Evolutionary conservation across 1,140 invertebrate species (phyloP).

Genomic region (Tyrophagus putrescentiae): DNA sequence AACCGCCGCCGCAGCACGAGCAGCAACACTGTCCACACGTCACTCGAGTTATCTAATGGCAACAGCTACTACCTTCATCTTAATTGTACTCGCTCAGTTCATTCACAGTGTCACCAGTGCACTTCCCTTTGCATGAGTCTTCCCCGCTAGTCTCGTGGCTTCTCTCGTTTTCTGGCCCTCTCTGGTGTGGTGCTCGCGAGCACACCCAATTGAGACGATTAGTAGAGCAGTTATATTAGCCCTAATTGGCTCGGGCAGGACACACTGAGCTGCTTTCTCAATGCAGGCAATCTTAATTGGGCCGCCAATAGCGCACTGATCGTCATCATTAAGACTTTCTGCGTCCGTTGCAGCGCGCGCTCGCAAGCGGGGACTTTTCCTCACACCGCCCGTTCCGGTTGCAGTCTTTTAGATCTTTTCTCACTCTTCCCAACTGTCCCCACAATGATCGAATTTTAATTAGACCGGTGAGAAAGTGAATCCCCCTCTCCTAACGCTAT

Average conservation of each 20-base stretch:
- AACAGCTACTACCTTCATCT: too few relatives aligned
- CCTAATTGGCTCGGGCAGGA: slow-evolving; percentile 7
- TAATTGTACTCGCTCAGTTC: too few relatives aligned
- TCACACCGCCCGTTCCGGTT: slow-evolving; percentile 5
- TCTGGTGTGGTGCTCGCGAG: neutral
- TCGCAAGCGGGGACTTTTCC: too few relatives aligned
- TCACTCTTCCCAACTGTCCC: too few relatives aligned
- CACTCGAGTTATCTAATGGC: too few relatives aligned
- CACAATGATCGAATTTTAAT: slow-evolving; percentile 10
- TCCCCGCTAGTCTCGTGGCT: too few relatives aligned
- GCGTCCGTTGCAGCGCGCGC: neutral
- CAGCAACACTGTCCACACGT: too few relatives aligned
- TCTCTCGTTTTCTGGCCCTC: neutral
- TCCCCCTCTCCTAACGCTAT: too few relatives aligned
- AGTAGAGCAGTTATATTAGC: neutral
- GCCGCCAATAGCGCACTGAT: neutral
- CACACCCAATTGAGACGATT: neutral
- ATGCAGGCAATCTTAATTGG: neutral
- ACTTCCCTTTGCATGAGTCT: too few relatives aligned
- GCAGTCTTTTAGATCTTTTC: too few relatives aligned
- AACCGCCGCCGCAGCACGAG: neutral
- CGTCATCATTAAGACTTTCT: neutral
- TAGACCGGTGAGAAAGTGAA: slow-evolving; percentile 8
- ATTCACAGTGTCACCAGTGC: too few relatives aligned
- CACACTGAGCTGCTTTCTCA: too few relatives aligned